phyloP scores from a whole-genome alignment of 2,797 vertebrate species.

The Brotogeris chrysoptera region DNA sequence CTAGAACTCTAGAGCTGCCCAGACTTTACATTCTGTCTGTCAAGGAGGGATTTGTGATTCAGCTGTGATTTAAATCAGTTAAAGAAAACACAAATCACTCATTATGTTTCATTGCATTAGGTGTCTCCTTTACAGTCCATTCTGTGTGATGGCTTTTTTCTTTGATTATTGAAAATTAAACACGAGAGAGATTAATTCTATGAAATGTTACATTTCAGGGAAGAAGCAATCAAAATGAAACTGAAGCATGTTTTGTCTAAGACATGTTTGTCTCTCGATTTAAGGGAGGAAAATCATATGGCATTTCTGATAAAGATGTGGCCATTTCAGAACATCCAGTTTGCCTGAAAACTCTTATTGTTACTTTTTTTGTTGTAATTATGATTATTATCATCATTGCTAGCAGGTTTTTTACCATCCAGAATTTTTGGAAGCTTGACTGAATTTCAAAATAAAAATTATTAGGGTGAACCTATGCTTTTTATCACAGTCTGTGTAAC shows the following conservation, averaged over 20 bases:
- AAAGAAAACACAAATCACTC: neutral
- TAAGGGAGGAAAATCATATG: neutral
- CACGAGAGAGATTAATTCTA: neutral
- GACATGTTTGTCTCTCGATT: neutral
- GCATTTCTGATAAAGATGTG: neutral
- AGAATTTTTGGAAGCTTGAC: neutral
- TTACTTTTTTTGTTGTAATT: neutral
- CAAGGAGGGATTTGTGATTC: slow-evolving; percentile 15
- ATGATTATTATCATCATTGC: neutral
- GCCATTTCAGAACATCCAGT: neutral
- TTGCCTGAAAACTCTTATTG: neutral
- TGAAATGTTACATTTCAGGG: neutral
- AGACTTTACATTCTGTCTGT: slow-evolving; percentile 23
- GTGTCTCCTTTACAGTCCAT: neutral
- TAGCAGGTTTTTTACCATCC: neutral
- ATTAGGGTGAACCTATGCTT: neutral
- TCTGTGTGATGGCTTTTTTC: neutral
- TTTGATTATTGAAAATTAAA: neutral
- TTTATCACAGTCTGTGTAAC: neutral
- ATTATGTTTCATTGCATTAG: neutral
- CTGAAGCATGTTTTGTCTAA: neutral
- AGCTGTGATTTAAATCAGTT: slow-evolving; percentile 15
- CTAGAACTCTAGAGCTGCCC: slow-evolving; percentile 27
- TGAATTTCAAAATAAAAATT: neutral
- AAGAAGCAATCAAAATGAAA: neutral